Conservation (phyloP, 2,113 vertebrate species). For the Pituophis catenifer region DNA sequence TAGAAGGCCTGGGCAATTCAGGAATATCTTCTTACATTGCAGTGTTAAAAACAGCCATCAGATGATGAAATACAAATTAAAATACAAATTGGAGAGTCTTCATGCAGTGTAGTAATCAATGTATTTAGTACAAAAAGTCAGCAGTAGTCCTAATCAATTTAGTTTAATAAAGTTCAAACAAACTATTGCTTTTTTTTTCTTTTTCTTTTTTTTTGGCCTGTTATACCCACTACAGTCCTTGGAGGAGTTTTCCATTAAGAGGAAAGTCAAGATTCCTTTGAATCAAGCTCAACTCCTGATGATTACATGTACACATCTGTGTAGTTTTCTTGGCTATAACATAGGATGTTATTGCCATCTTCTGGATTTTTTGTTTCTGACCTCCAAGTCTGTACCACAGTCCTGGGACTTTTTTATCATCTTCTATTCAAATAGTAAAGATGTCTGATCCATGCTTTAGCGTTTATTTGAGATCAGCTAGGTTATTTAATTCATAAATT, state of each 20-base stretch:
- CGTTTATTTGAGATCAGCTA: neutral
- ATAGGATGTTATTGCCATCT: neutral
- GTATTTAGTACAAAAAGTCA: neutral
- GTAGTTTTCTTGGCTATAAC: neutral
- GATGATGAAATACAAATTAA: neutral
- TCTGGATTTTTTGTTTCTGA: neutral
- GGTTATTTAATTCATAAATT: neutral
- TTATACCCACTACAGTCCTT: neutral
- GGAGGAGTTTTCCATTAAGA: neutral
- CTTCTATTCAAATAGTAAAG: neutral
- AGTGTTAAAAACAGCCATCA: neutral
- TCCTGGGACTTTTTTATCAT: neutral
- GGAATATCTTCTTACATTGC: neutral
- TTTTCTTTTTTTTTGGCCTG: neutral
- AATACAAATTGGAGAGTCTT: neutral
- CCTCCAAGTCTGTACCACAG: neutral
- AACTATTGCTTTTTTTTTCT: no score
- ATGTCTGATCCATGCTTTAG: neutral
- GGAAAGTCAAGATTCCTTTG: neutral
- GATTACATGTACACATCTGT: neutral
- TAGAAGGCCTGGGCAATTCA: neutral
- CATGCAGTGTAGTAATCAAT: neutral
- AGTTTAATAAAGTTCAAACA: neutral
- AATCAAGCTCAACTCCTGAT: neutral
- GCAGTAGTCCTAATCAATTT: neutral